phyloP scores from a whole-genome alignment of 2,797 vertebrate genomes.

The Rhynchonycteris naso region DNA sequence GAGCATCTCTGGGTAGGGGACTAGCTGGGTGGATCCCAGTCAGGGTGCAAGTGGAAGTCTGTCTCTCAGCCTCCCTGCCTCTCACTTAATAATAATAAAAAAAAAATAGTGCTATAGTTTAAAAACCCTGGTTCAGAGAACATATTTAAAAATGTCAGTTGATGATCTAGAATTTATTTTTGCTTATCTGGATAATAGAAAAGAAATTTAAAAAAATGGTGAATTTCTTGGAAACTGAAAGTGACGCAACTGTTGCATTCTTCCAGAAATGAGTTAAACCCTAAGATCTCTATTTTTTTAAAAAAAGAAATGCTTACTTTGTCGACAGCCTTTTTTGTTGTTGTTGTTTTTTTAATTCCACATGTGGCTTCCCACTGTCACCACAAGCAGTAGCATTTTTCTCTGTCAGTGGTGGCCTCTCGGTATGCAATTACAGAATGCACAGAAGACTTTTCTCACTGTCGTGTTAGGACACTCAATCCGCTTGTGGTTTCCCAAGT shows the following conservation, averaged over 20 bases:
- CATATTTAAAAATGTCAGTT: background rate
- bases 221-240: background rate
- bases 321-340: background rate
- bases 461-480: background rate
- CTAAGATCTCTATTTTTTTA: background rate
- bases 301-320: constrained; percentile 18
- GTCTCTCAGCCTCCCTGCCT: too few species aligned
- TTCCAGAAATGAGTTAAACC: background rate
- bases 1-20: too few species aligned
- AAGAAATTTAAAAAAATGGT: background rate
- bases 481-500: constrained; percentile 75
- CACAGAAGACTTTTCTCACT: background rate
- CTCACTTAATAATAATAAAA: too few species aligned
- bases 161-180: background rate
- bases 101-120: too few species aligned
- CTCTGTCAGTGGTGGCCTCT: constrained; percentile 11
- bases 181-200: background rate
- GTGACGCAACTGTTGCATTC: background rate
- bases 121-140: background rate
- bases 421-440: constrained; percentile 49
- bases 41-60: too few species aligned
- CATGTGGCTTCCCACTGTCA: constrained; percentile 42
- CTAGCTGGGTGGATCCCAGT: too few species aligned
- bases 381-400: constrained; percentile 55
- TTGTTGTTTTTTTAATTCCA: background rate